Conservation (phyloP, 2,113 vertebrate genomes). For the Acrocephalus arundinaceus region DNA sequence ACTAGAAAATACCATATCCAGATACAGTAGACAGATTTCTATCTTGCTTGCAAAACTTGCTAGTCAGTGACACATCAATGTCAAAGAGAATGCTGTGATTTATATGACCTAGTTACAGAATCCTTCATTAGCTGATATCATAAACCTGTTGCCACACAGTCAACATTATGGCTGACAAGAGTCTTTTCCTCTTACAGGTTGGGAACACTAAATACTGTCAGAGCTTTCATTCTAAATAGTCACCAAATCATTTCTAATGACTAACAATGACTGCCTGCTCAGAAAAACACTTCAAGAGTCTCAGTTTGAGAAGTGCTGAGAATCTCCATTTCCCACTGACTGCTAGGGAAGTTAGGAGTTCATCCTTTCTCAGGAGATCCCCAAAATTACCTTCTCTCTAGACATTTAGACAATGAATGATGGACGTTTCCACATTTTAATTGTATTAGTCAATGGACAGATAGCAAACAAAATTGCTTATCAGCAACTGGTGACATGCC, state of each 20-base stretch:
- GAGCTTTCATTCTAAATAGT: not conserved
- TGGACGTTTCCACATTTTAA: slow-evolving; percentile 24
- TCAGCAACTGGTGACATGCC: not conserved
- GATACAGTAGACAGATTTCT: not conserved
- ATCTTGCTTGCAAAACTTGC: not conserved
- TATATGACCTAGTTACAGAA: not conserved
- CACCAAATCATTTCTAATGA: not conserved
- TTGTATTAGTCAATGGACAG: not conserved
- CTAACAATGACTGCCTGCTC: not conserved
- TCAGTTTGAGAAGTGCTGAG: not conserved
- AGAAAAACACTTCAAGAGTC: not conserved
- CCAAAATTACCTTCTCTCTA: not conserved
- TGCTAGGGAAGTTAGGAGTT: not conserved
- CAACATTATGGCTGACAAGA: not conserved
- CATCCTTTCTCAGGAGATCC: not conserved
- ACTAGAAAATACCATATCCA: not conserved
- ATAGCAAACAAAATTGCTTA: slow-evolving; percentile 28
- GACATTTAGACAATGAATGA: not conserved
- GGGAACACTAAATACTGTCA: not conserved
- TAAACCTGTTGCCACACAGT: slow-evolving; percentile 14
- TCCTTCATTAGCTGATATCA: not conserved
- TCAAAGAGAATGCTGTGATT: not conserved
- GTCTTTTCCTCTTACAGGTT: not conserved
- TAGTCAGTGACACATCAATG: not conserved
- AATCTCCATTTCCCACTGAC: not conserved